Conservation (phyloP, 2,113 vertebrate genomes). For the Neoarius graeffei region DNA sequence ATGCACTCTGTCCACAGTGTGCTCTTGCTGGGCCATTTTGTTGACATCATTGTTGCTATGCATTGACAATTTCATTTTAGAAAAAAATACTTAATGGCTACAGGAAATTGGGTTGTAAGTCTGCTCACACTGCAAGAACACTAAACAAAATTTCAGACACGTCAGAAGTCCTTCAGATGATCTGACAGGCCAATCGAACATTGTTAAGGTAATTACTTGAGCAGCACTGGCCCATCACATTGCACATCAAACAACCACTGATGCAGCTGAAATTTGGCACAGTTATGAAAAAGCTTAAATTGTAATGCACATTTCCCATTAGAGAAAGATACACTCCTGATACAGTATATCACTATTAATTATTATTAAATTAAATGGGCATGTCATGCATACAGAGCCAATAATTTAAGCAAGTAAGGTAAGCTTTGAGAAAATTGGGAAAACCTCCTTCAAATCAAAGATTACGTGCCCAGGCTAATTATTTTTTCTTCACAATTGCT, state of each 20-base stretch:
- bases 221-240: not conserved
- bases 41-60: not conserved
- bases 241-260: not conserved
- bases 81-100: not conserved
- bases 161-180: not conserved
- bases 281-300: not conserved
- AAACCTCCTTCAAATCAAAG: not conserved
- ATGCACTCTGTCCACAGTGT: not conserved
- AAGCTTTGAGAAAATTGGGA: not conserved
- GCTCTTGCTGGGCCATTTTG: not conserved
- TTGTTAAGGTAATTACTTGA: not conserved
- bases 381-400: not conserved
- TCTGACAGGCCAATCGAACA: not conserved
- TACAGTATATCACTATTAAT: not conserved
- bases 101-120: not conserved
- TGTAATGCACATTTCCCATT: not conserved
- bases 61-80: not conserved
- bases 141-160: not conserved
- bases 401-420: not conserved
- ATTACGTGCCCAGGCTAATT: not conserved
- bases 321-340: not conserved
- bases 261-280: not conserved
- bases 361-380: not conserved
- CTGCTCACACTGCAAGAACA: conserved; percentile 6
- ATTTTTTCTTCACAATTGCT: not conserved